A percentile compares a stretch with the other conserved stretches of the same genome.
phyloP scores from a whole-genome alignment of 1,140 invertebrate species.

The Phymastichus coffea region DNA sequence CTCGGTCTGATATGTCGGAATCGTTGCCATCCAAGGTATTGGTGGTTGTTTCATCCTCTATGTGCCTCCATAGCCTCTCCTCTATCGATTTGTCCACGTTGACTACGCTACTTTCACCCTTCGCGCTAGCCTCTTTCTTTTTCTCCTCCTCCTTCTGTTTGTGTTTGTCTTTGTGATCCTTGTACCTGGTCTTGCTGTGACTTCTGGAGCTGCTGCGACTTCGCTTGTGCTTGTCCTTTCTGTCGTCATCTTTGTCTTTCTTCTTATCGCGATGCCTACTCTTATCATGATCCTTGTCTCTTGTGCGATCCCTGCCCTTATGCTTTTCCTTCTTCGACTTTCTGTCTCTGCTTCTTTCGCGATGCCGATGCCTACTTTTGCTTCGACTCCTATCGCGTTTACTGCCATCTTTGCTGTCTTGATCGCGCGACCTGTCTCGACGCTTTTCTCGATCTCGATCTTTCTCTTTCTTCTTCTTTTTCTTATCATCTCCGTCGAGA shows the following conservation, averaged over 20 bases:
- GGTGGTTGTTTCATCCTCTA: conserved; percentile 51
- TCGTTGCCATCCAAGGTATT: conserved; percentile 54
- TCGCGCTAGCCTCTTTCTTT: conserved; percentile 25
- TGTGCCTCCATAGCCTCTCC: conserved; percentile 51
- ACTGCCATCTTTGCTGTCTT: conserved; percentile 34
- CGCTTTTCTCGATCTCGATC: conserved; percentile 38
- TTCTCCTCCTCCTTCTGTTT: conserved; percentile 44
- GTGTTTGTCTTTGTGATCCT: conserved; percentile 34
- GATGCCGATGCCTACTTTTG: conserved; percentile 42
- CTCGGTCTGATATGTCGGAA: conserved; percentile 56
- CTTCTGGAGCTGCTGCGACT: background rate
- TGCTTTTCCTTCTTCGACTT: conserved; percentile 41
- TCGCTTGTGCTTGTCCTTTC: conserved; percentile 11
- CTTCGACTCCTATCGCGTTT: conserved; percentile 39
- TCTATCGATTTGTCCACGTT: conserved; percentile 45
- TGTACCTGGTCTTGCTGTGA: conserved; percentile 9
- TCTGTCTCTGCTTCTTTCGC: conserved; percentile 38
- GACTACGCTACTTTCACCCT: conserved; percentile 27
- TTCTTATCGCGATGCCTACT: conserved; percentile 43
- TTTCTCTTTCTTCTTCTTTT: conserved; percentile 39
- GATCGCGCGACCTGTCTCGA: conserved; percentile 38
- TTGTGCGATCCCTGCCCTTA: conserved; percentile 42
- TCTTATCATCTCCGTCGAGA: conserved; percentile 20
- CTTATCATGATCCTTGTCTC: conserved; percentile 42
- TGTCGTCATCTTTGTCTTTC: conserved; percentile 40